Evolutionary conservation across 1,140 invertebrate species (phyloP).

Genomic region (Dendroctonus valens): DNA sequence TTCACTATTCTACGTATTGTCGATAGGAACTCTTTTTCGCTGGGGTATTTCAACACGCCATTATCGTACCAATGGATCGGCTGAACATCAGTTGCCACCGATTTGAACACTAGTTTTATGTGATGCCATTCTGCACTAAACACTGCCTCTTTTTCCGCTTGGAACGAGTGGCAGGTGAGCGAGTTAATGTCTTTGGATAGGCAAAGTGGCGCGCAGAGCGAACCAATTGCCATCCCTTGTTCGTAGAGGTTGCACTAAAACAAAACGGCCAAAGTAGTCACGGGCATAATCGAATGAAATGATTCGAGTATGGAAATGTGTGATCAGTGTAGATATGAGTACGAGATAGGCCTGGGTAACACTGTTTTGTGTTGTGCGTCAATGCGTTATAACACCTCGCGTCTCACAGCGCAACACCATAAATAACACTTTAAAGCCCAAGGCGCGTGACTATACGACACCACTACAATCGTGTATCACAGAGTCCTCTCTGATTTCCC

Average conservation of each 20-base stretch:
- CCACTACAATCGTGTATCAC: no score
- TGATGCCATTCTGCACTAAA: slow-evolving; percentile 59
- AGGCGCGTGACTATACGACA: no score
- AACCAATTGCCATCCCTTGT: slow-evolving; percentile 56
- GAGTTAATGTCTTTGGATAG: slow-evolving; percentile 54
- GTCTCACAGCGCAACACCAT: no score
- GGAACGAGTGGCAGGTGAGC: slow-evolving; percentile 58
- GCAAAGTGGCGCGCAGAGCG: slow-evolving; percentile 59
- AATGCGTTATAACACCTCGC: no score
- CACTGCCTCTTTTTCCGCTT: slow-evolving; percentile 57
- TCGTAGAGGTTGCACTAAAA: slow-evolving; percentile 58
- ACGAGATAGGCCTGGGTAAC: background rate
- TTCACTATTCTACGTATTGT: slow-evolving; percentile 55
- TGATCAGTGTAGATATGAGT: no score
- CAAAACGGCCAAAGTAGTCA: background rate
- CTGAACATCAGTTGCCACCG: slow-evolving; percentile 47
- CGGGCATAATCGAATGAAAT: slow-evolving; percentile 1
- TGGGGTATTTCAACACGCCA: slow-evolving; percentile 54
- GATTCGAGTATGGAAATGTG: background rate
- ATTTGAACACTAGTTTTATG: slow-evolving; percentile 58
- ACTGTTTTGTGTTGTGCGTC: background rate
- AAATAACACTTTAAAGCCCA: no score
- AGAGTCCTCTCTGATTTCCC: no score
- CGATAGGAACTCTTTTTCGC: slow-evolving; percentile 55
- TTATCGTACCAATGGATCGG: slow-evolving; percentile 54